phyloP scores from a whole-genome alignment of 2,797 vertebrate species.

The Scomberomorus guttatus region DNA sequence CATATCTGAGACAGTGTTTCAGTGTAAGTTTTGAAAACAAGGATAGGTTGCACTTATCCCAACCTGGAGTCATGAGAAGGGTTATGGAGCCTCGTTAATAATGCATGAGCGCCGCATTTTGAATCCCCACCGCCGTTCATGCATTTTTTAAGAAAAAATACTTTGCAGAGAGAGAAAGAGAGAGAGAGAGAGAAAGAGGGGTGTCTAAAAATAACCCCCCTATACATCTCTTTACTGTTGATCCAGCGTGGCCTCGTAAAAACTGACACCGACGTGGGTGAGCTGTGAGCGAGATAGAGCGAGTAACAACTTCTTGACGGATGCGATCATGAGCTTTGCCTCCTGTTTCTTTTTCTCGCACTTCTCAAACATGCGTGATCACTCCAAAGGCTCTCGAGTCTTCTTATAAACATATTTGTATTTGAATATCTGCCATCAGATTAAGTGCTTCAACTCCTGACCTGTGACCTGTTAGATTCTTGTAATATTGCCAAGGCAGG shows the following conservation, averaged over 20 bases:
- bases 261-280: conserved; percentile 75
- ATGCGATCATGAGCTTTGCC: conserved; percentile 37
- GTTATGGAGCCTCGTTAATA: conserved; percentile 79
- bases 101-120: conserved; percentile 77
- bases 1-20: conserved; percentile 63
- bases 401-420: conserved; percentile 30
- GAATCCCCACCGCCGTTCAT: conserved; percentile 72
- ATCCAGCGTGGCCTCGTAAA: conserved; percentile 50
- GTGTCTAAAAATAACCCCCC: conserved; percentile 82
- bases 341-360: conserved; percentile 27
- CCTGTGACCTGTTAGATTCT: conserved; percentile 21
- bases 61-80: conserved; percentile 81
- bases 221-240: conserved; percentile 63
- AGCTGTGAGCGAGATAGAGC: conserved; percentile 56
- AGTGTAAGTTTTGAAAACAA: conserved; percentile 75
- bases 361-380: conserved; percentile 14
- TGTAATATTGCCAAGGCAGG: conserved; percentile 22
- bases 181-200: conserved; percentile 46
- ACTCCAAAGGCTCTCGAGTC: neutral
- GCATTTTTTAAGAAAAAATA: conserved; percentile 84
- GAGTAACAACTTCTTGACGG: conserved; percentile 26
- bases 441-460: conserved; percentile 22
- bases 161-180: conserved; percentile 63
- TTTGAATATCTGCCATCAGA: conserved; percentile 45
- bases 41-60: conserved; percentile 79